Evolutionary conservation across 2,888 invertebrate species (phyloP).

Genomic region (Ceriagrion tenellum): DNA sequence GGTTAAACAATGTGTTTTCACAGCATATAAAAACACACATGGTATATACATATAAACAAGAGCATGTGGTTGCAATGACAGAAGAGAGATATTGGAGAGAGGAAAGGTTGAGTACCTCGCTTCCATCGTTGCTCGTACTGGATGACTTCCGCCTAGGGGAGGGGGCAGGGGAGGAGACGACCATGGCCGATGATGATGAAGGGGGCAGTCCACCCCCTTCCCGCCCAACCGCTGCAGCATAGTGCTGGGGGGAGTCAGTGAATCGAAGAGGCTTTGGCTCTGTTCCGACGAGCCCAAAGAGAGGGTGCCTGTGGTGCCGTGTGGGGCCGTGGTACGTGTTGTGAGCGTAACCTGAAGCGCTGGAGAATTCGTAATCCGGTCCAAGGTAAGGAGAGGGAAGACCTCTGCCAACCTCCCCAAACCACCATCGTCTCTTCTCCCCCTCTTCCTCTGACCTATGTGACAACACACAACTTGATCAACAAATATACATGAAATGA

Average conservation of each 20-base stretch:
- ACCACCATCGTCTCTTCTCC: slow-evolving; percentile 73
- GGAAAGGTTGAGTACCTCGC: slow-evolving; percentile 77
- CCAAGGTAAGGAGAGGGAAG: slow-evolving; percentile 75
- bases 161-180: slow-evolving; percentile 80
- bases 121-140: slow-evolving; percentile 84
- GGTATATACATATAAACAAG: too few species aligned
- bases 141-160: slow-evolving; percentile 88
- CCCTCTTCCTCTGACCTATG: slow-evolving; percentile 71
- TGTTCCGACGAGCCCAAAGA: slow-evolving; percentile 78
- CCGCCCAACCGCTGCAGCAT: slow-evolving; percentile 77
- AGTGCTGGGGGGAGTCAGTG: slow-evolving; percentile 88
- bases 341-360: slow-evolving; percentile 84
- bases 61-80: too few species aligned
- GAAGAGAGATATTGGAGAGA: too few species aligned
- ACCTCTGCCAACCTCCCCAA: slow-evolving; percentile 75
- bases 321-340: slow-evolving; percentile 95
- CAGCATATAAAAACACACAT: too few species aligned
- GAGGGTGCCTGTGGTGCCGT: slow-evolving; percentile 85
- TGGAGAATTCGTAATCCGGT: slow-evolving; percentile 81
- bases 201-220: slow-evolving; percentile 33
- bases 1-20: too few species aligned
- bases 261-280: slow-evolving; percentile 83
- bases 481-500: too few species aligned
- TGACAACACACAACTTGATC: too few species aligned
- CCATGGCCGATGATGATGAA: slow-evolving; percentile 75